A percentile compares a stretch with the other conserved stretches of the same genome.
These are phyloP conservation scores for Enteromius unitaeniatus DNA, from an alignment of 2,797 vertebrate genomes.

Conservation along the genomic window DNA sequence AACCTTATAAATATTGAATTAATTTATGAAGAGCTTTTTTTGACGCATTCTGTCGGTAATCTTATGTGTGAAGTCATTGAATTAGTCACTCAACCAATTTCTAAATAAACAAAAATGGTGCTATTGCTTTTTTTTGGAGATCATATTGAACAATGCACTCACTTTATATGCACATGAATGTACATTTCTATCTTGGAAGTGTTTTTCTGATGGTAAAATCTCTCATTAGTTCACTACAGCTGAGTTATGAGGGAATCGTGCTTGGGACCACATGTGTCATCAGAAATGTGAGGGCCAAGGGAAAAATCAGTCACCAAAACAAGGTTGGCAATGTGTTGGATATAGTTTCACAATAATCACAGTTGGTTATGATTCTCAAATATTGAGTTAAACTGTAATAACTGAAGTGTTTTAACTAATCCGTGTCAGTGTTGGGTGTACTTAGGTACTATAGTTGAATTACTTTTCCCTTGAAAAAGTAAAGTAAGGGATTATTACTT, in stretches of 20 bases:
- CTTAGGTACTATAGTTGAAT: too few relatives aligned
- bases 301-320: constrained; percentile 78
- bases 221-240: constrained; percentile 77
- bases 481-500: too few relatives aligned
- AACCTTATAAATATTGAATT: neutral
- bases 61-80: neutral
- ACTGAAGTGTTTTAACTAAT: neutral
- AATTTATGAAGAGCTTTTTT: neutral
- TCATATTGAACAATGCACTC: too few relatives aligned
- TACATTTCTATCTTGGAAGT: neutral
- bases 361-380: neutral
- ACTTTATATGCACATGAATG: too few relatives aligned
- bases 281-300: constrained; percentile 80
- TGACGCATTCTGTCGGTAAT: too few relatives aligned
- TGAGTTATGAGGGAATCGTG: constrained; percentile 76
- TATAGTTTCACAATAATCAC: neutral
- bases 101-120: neutral
- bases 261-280: constrained; percentile 75
- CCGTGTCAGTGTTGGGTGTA: too few relatives aligned
- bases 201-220: constrained; percentile 20
- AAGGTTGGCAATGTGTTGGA: constrained; percentile 76
- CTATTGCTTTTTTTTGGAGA: neutral
- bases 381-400: neutral
- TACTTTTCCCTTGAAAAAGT: too few relatives aligned
- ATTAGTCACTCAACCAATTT: neutral